phyloP scores from a whole-genome alignment of 2,797 vertebrate species.

The Australoheros facetus region DNA sequence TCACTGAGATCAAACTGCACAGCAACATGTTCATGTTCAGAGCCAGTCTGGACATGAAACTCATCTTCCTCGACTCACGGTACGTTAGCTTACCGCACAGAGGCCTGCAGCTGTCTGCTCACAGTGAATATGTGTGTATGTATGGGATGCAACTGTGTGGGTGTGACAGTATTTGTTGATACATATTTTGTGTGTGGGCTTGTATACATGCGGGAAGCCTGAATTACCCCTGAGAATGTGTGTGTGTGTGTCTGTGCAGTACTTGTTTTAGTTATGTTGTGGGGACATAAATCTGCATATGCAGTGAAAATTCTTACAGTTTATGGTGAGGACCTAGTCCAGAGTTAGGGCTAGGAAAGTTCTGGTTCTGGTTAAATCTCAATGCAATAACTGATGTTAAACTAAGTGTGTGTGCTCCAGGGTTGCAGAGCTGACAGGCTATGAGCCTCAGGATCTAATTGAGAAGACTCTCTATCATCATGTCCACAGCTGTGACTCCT shows the following conservation, averaged over 20 bases:
- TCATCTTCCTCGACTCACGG: conserved; percentile 99
- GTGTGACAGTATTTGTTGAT: neutral
- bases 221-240: neutral
- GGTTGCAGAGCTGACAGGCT: conserved; percentile 95
- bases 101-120: neutral
- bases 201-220: neutral
- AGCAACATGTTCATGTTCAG: conserved; percentile 99
- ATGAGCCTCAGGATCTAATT: conserved; percentile 97
- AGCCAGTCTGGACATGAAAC: conserved; percentile 98
- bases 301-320: neutral
- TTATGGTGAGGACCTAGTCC: neutral
- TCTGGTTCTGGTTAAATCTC: neutral
- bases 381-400: neutral
- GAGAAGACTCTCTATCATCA: conserved; percentile 99
- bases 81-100: conserved; percentile 48
- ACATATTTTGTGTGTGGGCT: neutral
- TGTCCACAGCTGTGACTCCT: conserved; percentile 96
- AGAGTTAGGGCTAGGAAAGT: neutral
- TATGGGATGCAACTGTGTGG: too few species aligned
- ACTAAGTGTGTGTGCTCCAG: conserved; percentile 69
- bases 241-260: neutral
- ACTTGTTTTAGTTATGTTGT: neutral
- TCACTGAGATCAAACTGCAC: conserved; percentile 98
- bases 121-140: accelerated
- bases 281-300: neutral